Conservation (phyloP, 2,797 vertebrate species). For the Arvicola amphibius region DNA sequence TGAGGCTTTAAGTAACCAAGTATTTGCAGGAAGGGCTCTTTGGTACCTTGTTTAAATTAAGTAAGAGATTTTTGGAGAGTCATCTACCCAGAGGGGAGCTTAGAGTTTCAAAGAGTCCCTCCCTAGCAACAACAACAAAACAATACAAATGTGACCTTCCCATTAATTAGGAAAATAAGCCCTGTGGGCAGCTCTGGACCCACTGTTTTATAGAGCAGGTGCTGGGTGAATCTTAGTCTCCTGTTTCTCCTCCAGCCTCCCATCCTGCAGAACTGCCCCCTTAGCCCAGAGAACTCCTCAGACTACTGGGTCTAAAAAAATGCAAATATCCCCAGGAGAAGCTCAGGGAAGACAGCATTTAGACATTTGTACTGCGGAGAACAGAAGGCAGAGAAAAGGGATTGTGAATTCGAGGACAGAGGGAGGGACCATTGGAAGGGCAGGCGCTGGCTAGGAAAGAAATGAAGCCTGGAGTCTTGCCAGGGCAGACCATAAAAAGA, state of each 20-base stretch:
- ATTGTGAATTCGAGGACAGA: background rate
- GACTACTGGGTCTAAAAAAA: background rate
- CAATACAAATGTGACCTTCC: background rate
- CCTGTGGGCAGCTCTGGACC: background rate
- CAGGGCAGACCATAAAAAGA: background rate
- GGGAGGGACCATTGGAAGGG: background rate
- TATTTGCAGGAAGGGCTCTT: slow-evolving; percentile 17
- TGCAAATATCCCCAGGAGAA: background rate
- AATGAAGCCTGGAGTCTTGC: background rate
- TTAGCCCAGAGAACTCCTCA: background rate
- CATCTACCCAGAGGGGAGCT: slow-evolving; percentile 16
- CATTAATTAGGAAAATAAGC: background rate
- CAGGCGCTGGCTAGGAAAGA: background rate
- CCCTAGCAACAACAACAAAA: background rate
- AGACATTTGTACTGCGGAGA: background rate
- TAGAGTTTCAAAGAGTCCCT: slow-evolving; percentile 12
- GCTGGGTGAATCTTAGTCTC: background rate
- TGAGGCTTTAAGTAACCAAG: slow-evolving; percentile 46
- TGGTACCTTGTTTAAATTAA: slow-evolving; percentile 48
- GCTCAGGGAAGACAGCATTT: background rate
- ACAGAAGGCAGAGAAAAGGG: slow-evolving; percentile 2
- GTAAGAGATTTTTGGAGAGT: background rate
- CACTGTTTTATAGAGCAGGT: background rate
- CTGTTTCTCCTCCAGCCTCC: background rate
- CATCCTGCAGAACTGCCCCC: background rate